These are phyloP conservation scores for Rotaria magnacalcarata DNA, from an alignment of 2,888 invertebrate species.

Conservation along the genomic window DNA sequence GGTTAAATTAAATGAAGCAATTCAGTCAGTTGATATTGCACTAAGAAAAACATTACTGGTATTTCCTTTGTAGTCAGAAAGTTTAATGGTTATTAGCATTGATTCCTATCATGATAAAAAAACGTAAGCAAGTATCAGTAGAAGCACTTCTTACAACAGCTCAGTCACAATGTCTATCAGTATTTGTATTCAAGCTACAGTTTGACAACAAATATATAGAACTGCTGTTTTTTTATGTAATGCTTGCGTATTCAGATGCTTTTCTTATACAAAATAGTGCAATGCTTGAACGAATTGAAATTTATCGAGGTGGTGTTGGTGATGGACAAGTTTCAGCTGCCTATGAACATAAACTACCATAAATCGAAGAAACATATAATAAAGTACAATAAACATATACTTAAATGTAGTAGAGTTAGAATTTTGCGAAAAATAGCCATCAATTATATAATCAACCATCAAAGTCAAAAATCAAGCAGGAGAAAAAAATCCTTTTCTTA, in stretches of 20 bases:
- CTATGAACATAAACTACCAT: slow-evolving; percentile 54
- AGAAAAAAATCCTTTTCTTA: too few relatives aligned
- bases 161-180: slow-evolving; percentile 69
- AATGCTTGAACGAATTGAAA: slow-evolving; percentile 64
- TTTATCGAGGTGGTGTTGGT: slow-evolving; percentile 80
- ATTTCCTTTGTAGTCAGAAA: background rate
- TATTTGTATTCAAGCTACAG: slow-evolving; percentile 55
- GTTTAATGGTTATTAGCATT: slow-evolving; percentile 42
- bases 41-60: background rate
- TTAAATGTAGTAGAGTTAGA: background rate
- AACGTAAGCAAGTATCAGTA: slow-evolving; percentile 63
- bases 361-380: slow-evolving; percentile 50
- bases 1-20: slow-evolving; percentile 43
- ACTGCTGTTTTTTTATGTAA: too few relatives aligned
- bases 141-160: slow-evolving; percentile 77
- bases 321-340: slow-evolving; percentile 57
- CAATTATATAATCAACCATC: slow-evolving; percentile 64
- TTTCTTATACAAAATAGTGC: slow-evolving; percentile 36
- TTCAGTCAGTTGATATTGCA: slow-evolving; percentile 39
- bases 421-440: slow-evolving; percentile 61
- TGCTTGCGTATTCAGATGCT: slow-evolving; percentile 19
- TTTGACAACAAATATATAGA: too few relatives aligned
- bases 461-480: too few relatives aligned
- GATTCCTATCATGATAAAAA: slow-evolving; percentile 44
- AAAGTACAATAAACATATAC: slow-evolving; percentile 38